Evolutionary conservation across 2,888 invertebrate genomes (phyloP), one percentile per base, ranked within the genome.

Genomic region (Cybosia mesomella): DNA sequence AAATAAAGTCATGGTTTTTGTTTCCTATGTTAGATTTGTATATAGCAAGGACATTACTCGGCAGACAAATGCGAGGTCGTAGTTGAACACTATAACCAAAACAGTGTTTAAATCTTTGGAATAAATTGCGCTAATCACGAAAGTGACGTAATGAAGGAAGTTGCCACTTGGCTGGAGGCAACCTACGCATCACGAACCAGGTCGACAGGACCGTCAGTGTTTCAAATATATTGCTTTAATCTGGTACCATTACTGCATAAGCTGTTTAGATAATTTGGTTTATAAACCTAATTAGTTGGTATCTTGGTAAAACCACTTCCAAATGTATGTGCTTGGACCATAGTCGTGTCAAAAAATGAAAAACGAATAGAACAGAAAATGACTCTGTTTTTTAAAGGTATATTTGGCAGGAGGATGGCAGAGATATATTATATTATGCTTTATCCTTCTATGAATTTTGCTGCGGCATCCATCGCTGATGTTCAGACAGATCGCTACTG

Each of bases 111-210:
- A 83, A 83, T 85, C 83, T 89, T 86, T 83, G 81, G 81, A 87
- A 83, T 82, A 88, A 80, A 85, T 84, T 84, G 87, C 81, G 86
- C 93, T 92, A 93, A 88, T 94, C 93, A 92, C 87, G 85, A 84
- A 77, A 85, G 86, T 94, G 94, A 93, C 91, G 94, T 89, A 91
- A 93, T 87, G 84, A 83, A 93, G 94, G 94, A 95, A 94, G 92
- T 90, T 81, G 85, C 89, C 91, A 92, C 90, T 93, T 93, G 89
- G 75, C 83, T 83, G 87, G 83, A 86, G 82, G 72, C 90, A 79
- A 79, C 93, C 94, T 89, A 93, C 94, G 91, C 91, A 82, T 76
- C 83, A 84, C 85, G 83, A 81, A 85, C 84, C 87, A 88, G 88
- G 83, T 82, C 83, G 74, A 72, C 81, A 80, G 80, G 72, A 85